Percentiles rank a stretch among this genome's conserved stretches.
phyloP scores from a whole-genome alignment of 2,888 invertebrate genomes.

The Acrobasis repandana region DNA sequence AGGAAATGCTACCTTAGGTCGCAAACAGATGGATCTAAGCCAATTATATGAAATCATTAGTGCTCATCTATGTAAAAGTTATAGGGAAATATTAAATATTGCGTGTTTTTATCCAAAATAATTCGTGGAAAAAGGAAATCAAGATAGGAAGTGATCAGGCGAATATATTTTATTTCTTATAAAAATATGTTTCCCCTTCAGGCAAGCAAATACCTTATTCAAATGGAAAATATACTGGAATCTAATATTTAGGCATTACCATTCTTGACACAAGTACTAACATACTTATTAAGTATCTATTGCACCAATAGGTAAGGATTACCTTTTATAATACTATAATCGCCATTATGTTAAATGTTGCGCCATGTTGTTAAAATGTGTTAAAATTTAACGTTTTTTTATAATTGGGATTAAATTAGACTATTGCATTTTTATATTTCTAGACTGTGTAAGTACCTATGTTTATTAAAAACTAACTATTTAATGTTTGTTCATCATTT shows the following conservation, averaged over 20 bases:
- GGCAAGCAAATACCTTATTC: neutral
- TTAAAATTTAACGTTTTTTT: slow-evolving; percentile 34
- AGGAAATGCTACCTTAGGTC: neutral
- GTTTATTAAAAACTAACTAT: slow-evolving; percentile 38
- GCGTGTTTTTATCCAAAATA: too few relatives aligned
- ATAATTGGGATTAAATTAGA: slow-evolving; percentile 41
- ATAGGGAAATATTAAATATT: too few relatives aligned
- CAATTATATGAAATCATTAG: too few relatives aligned
- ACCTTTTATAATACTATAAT: slow-evolving; percentile 26
- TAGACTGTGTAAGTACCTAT: slow-evolving; percentile 38
- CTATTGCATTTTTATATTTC: slow-evolving; percentile 41
- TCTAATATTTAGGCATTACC: neutral
- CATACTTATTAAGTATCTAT: slow-evolving; percentile 27
- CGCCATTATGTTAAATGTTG: slow-evolving; percentile 27
- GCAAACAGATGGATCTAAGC: neutral
- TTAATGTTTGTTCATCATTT: slow-evolving; percentile 33
- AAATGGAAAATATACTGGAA: neutral
- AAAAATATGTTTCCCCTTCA: too few relatives aligned
- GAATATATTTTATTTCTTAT: too few relatives aligned
- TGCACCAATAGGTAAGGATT: slow-evolving; percentile 32
- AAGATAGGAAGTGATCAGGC: too few relatives aligned
- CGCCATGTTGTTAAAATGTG: slow-evolving; percentile 26
- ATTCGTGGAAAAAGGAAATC: too few relatives aligned
- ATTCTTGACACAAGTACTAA: slow-evolving; percentile 22
- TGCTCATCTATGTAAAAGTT: too few relatives aligned